Evolutionary conservation across 2,797 vertebrate genomes (phyloP).

Genomic region (Micropoecilia bifurca): DNA sequence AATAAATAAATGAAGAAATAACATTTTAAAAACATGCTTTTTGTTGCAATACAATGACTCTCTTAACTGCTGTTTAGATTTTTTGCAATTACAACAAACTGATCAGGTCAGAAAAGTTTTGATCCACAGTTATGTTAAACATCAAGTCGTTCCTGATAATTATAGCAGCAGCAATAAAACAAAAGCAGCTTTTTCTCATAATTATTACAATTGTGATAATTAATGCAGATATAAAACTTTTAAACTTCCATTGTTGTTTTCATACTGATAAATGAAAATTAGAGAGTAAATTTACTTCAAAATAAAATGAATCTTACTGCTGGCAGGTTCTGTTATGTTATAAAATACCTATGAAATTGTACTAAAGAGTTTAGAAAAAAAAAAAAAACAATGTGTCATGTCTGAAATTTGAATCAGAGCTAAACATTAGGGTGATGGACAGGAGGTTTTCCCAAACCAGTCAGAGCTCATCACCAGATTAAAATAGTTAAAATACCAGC

Average conservation of each 20-base stretch:
- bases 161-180: background rate
- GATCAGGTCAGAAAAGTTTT: background rate
- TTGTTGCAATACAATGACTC: background rate
- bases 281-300: background rate
- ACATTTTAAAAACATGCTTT: background rate
- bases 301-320: too few relatives aligned
- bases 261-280: background rate
- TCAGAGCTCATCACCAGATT: background rate
- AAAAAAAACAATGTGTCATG: too few relatives aligned
- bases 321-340: background rate
- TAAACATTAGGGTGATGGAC: background rate
- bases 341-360: background rate
- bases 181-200: too few relatives aligned
- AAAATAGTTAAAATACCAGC: background rate
- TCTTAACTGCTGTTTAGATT: background rate
- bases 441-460: background rate
- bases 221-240: background rate
- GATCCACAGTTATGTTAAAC: background rate
- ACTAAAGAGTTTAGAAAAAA: background rate
- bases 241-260: background rate
- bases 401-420: background rate
- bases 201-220: background rate
- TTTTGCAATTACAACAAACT: background rate
- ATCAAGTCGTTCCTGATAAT: background rate
- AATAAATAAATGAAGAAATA: background rate